Percentiles rank a stretch among this genome's conserved stretches.
Conservation (phyloP, 2,888 invertebrate genomes). For the Sepiola atlantica region DNA sequence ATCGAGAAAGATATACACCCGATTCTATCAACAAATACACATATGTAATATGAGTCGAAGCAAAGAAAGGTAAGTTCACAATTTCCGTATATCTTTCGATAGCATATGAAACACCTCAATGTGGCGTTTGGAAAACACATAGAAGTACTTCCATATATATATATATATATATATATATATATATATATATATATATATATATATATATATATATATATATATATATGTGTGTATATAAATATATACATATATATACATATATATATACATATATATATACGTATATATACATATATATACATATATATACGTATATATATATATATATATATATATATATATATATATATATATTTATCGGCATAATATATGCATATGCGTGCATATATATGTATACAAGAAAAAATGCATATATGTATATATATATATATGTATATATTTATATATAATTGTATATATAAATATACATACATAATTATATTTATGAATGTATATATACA, state of each 20-base stretch:
- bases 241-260: neutral
- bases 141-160: neutral
- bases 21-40: neutral
- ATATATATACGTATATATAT: no score
- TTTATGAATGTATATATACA: neutral
- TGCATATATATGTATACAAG: no score
- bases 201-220: no score
- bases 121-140: neutral
- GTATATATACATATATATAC: no score
- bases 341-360: constrained; percentile 32
- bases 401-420: no score
- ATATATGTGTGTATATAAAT: neutral
- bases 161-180: neutral
- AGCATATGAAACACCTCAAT: neutral
- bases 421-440: no score
- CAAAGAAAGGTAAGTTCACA: neutral
- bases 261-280: neutral
- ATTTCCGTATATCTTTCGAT: neutral
- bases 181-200: no score
- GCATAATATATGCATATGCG: no score
- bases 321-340: neutral
- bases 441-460: neutral
- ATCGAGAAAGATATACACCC: neutral
- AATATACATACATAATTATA: neutral
- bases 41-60: constrained; percentile 16